A percentile compares a stretch with the other conserved stretches of the same genome.
These are phyloP conservation scores for Drosophila merina DNA, from an alignment of 2,888 invertebrate genomes.

Conservation along the genomic window DNA sequence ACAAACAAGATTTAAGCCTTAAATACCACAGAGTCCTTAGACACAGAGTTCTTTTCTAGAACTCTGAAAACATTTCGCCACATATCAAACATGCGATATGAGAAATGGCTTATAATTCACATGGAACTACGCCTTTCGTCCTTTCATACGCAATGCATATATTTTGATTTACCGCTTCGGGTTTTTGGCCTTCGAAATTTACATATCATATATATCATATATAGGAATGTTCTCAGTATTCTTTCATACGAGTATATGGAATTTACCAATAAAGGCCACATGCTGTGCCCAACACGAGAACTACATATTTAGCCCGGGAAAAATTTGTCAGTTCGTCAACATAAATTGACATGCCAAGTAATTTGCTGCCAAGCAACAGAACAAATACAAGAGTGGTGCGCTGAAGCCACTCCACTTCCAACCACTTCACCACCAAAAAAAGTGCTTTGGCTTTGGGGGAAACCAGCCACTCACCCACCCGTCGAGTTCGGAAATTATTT, in stretches of 20 bases:
- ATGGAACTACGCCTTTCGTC: constrained; percentile 14
- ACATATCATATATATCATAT: constrained; percentile 55
- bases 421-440: background rate
- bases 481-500: constrained; percentile 8
- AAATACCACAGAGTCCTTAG: no score
- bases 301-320: constrained; percentile 20
- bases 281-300: constrained; percentile 29
- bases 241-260: constrained; percentile 7
- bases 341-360: constrained; percentile 47
- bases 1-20: no score
- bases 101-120: constrained; percentile 59
- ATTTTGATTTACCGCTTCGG: constrained; percentile 45
- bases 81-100: constrained; percentile 46
- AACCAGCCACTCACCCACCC: constrained; percentile 15
- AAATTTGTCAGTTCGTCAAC: constrained; percentile 36
- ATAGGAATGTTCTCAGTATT: constrained; percentile 16
- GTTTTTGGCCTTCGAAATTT: constrained; percentile 38
- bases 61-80: background rate
- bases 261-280: constrained; percentile 54
- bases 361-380: constrained; percentile 47
- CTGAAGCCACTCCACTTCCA: background rate
- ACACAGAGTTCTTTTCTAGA: no score
- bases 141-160: constrained; percentile 39
- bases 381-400: constrained; percentile 18
- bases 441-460: background rate